phyloP scores from a whole-genome alignment of 2,113 vertebrate genomes.

The Heliornis fulica region DNA sequence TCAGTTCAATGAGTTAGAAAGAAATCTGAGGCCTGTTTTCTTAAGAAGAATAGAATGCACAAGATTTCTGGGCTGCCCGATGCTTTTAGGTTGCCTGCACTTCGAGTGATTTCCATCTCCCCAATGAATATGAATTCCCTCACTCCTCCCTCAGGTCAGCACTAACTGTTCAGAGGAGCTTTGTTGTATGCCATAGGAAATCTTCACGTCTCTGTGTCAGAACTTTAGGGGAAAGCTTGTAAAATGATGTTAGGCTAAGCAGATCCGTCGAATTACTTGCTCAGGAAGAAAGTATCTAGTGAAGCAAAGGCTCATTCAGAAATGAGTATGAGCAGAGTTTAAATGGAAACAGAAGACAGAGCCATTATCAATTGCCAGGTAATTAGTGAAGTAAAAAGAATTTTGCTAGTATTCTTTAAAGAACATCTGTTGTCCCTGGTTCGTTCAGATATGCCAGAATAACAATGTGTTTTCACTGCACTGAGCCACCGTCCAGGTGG shows the following conservation, averaged over 20 bases:
- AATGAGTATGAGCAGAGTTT: not conserved
- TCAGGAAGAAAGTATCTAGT: not conserved
- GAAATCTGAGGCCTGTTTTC: not conserved
- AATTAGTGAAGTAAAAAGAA: constrained; percentile 2
- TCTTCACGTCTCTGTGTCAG: not conserved
- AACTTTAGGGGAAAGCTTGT: not conserved
- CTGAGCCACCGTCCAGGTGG: not conserved
- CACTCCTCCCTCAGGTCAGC: not conserved
- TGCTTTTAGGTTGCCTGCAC: not conserved
- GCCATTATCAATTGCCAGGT: not conserved
- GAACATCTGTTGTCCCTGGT: not conserved
- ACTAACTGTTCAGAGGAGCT: not conserved
- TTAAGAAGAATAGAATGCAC: not conserved
- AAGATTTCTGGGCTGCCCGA: not conserved
- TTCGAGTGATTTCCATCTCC: not conserved
- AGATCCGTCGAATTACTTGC: not conserved
- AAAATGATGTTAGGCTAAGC: not conserved
- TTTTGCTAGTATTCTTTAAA: not conserved
- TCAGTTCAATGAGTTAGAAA: not conserved
- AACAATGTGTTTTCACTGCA: not conserved
- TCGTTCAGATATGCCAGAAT: not conserved
- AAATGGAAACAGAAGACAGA: not conserved
- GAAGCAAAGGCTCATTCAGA: not conserved
- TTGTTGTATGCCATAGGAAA: not conserved
- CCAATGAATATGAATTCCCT: not conserved